phyloP scores from a whole-genome alignment of 2,797 vertebrate genomes.

The Huso huso region DNA sequence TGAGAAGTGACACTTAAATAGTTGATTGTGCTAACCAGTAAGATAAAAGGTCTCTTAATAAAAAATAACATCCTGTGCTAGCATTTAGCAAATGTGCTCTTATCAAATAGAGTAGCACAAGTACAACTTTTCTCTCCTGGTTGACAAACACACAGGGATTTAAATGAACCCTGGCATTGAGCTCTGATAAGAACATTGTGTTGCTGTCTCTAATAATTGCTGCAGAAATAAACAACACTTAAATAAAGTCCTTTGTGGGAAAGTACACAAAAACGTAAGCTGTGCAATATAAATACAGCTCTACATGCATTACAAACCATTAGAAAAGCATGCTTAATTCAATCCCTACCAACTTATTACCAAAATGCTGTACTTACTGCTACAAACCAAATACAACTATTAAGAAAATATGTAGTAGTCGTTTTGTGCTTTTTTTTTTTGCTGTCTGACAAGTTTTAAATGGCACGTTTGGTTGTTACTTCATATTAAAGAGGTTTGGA shows the following conservation, averaged over 20 bases:
- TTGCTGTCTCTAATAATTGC: background rate
- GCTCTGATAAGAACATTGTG: background rate
- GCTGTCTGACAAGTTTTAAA: conserved; percentile 17
- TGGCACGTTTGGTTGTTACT: conserved; percentile 1
- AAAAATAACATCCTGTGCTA: too few relatives aligned
- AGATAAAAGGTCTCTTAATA: too few relatives aligned
- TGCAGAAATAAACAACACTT: background rate
- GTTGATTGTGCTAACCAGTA: too few relatives aligned
- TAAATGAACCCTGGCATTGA: background rate
- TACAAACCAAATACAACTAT: too few relatives aligned
- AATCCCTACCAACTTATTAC: too few relatives aligned
- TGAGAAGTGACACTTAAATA: too few relatives aligned
- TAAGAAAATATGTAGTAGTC: too few relatives aligned
- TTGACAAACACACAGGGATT: background rate
- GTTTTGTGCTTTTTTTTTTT: background rate
- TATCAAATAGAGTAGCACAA: background rate
- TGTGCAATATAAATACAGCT: background rate
- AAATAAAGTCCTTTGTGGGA: background rate
- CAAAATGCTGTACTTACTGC: too few relatives aligned
- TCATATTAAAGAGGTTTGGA: conserved; percentile 16
- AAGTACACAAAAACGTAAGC: too few relatives aligned
- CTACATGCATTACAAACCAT: too few relatives aligned
- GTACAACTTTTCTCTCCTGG: background rate
- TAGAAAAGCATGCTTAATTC: too few relatives aligned
- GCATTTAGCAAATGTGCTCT: too few relatives aligned